Base-by-base conservation (phyloP, 2,797 vertebrate species). In the Hydrophis major region DNA sequence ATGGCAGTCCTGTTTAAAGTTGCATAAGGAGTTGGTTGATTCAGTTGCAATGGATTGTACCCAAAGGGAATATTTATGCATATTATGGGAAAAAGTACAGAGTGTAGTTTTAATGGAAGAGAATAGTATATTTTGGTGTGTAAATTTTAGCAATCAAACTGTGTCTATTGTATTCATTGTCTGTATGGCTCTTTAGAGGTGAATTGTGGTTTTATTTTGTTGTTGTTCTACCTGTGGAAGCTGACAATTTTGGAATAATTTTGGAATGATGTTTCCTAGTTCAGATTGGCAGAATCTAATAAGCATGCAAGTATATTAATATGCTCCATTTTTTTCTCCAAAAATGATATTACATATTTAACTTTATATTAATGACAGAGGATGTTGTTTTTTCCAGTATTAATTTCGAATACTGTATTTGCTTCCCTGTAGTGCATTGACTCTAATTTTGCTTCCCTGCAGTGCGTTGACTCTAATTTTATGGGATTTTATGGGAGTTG, bases 381-480 rank as follows among this genome's bases (percentile, higher is more conserved):
- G 83, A 53, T 27, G n/a, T 16, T 87, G 14, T 87, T 50, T 11
- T 50, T 61, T 55, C 42, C 42, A 57, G 5, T 37, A 1, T 1
- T 11, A 60, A 47, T 8, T 89, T 53, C 0, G 86, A 37, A 57
- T 1, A 47, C 53, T 47, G 10, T 0, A 0, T 2, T 63, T 12
- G 55, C 10, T 4, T 12, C 20, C 37, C 37, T 83, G 20, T 37
- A 83, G 74, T 83, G 37, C 4, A 2, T 47, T 83, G 4, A 37
- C 37, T 42, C 37, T 83, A 83, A 83, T 47, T 47, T 83, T 83
- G 55, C 10, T 4, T 12, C 20, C 37, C 37, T 83, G 20, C 74
- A 83, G 74, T 83, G 37, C 4, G 4, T 47, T 83, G 4, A 37
- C 37, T 42, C 37, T 83, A 83, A 83, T 47, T 47, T 83, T 83